Evolutionary conservation across 2,888 invertebrate species (phyloP), one percentile per base, ranked within the genome.

Genomic region (Lasioglossum leucozonium): DNA sequence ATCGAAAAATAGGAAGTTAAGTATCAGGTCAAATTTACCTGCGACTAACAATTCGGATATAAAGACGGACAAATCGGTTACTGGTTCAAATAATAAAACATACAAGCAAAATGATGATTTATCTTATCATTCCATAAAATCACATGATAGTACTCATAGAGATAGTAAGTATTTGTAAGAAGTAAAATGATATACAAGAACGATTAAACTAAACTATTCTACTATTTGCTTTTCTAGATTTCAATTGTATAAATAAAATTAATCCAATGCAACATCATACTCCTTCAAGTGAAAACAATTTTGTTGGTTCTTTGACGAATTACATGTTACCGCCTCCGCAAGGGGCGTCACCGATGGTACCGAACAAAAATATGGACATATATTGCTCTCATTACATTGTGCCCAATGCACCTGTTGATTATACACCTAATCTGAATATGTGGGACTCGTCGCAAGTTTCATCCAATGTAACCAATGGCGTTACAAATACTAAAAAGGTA

Each of bases 1-100:
- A 78, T 96, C 97, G 8, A 97, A 97, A 92, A 97, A 96, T 92
- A 95, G 97, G 26, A 97, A 97, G 94, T 95, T 96, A 18, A 95
- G 94, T 76, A 88, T 93, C 37, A 93, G 95, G 80, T 91, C 94
- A 47, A 92, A 88, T 87, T 87, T 93, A 67, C 88, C 94, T 1
- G 71, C 92, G 30, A 91, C 89, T 26, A 90, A 89, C 10, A 92
- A 87, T 74, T 79, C 91, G 0, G 94, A 95, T 51, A 73, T 80
- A 2, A 94, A 94, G 77, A 88, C 86, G 42, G 94, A 94, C 30
- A 94, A 95, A 90, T 87, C 92, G 47, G 81, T 93, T 78, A 89
- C 93, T 85, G 83, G 92, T 65, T 77, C 89, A 8, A 89, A 86
- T 72, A 92, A 90, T 67, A 94, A 95, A 83, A 88, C 91, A 16